Conservation (phyloP, 1,140 invertebrate species). For the Gerris buenoi region DNA sequence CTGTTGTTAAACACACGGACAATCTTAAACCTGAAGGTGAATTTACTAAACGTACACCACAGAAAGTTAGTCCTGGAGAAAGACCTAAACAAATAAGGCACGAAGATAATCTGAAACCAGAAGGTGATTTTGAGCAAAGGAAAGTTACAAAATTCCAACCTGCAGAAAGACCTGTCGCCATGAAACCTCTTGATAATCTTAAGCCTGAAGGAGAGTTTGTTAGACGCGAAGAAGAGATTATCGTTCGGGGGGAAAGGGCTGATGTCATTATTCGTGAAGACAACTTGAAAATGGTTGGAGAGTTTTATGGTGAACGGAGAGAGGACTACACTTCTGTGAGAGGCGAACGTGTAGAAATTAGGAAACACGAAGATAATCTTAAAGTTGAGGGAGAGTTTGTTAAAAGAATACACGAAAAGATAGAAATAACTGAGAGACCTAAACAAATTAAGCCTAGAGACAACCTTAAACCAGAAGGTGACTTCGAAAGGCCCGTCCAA, state of each 20-base stretch:
- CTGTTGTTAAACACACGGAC: conserved; percentile 32
- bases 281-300: conserved; percentile 36
- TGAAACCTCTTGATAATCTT: conserved; percentile 31
- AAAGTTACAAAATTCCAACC: conserved; percentile 28
- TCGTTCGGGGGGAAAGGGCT: conserved; percentile 27
- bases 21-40: conserved; percentile 42
- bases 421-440: conserved; percentile 32
- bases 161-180: conserved; percentile 28
- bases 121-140: conserved; percentile 29
- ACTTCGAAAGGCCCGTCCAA: conserved; percentile 34
- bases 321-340: conserved; percentile 32
- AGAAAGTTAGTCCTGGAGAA: conserved; percentile 28
- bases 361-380: conserved; percentile 35
- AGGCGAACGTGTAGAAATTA: conserved; percentile 35
- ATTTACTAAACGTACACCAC: conserved; percentile 29
- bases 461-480: conserved; percentile 44
- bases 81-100: conserved; percentile 30
- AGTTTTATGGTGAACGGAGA: conserved; percentile 33
- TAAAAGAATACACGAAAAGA: conserved; percentile 26
- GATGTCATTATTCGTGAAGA: conserved; percentile 32
- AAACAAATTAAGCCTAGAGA: conserved; percentile 29
- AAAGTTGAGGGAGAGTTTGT: conserved; percentile 33
- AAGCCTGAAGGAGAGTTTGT: conserved; percentile 37
- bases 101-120: conserved; percentile 33
- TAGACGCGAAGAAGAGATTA: conserved; percentile 26